Conservation (phyloP, 2,888 invertebrate species). For the Petrolisthes cinctipes region DNA sequence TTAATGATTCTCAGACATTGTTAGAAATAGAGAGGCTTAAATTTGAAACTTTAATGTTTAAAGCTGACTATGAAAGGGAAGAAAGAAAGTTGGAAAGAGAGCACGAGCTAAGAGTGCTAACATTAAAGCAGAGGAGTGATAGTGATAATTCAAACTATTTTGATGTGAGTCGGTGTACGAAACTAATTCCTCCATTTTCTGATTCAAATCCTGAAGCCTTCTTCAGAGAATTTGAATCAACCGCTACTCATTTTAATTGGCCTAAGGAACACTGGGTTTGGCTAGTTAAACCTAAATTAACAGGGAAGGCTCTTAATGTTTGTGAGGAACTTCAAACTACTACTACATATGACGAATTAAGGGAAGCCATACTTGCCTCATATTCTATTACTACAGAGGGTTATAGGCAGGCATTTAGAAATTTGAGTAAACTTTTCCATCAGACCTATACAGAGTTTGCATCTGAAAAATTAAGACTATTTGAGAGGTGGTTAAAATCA, state of each 20-base stretch:
- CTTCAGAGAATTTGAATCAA: conserved; percentile 17
- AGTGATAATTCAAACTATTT: not conserved
- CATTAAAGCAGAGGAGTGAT: not conserved
- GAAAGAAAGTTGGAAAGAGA: not conserved
- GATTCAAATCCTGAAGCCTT: conserved; percentile 7
- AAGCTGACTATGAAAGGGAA: not conserved
- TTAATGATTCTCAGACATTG: not conserved
- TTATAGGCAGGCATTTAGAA: conserved; percentile 17
- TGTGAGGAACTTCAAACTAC: not conserved
- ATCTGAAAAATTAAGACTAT: conserved; percentile 4
- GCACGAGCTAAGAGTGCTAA: not conserved
- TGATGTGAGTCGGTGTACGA: not conserved
- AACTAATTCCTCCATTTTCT: conserved; percentile 3
- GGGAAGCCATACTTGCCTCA: not conserved
- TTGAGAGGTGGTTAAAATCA: conserved; percentile 9
- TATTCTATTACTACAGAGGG: conserved; percentile 25
- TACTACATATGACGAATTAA: conserved; percentile 8
- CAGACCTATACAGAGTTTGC: conserved; percentile 27
- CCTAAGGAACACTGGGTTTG: conserved; percentile 24
- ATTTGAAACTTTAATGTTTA: not conserved
- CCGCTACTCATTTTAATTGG: conserved; percentile 13
- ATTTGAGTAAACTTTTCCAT: not conserved
- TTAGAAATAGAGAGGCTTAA: too few relatives aligned
- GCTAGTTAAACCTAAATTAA: conserved; percentile 6
- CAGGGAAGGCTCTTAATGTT: conserved; percentile 17